Evolutionary conservation across 2,888 invertebrate genomes (phyloP).

Genomic region (Diloba caeruleocephala): DNA sequence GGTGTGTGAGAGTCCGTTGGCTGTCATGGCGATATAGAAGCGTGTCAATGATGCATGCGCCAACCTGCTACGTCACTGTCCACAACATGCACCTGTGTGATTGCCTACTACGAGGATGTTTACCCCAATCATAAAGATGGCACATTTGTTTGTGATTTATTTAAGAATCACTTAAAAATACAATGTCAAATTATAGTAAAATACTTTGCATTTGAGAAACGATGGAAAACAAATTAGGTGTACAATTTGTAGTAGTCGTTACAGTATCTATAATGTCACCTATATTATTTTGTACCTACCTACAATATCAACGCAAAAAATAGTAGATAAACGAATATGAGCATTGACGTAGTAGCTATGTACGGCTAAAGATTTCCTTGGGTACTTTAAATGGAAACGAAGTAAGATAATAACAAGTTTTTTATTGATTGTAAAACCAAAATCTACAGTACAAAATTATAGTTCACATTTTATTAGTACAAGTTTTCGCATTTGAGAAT

Average conservation of each 20-base stretch:
- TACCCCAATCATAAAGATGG: conserved; percentile 13
- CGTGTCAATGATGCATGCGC: conserved; percentile 72
- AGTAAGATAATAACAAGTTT: conserved; percentile 5
- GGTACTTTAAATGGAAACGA: conserved; percentile 8
- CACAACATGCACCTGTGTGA: conserved; percentile 70
- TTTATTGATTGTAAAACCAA: conserved; percentile 7
- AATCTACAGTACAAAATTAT: no score
- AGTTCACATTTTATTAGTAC: no score
- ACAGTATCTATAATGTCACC: no score
- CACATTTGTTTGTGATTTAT: background rate
- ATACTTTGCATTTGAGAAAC: no score
- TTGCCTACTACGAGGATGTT: conserved; percentile 66
- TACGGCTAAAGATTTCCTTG: conserved; percentile 3
- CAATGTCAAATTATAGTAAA: no score
- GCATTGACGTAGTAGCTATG: conserved; percentile 1
- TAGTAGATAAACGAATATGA: no score
- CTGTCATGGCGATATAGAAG: conserved; percentile 70
- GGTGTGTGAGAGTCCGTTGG: conserved; percentile 64
- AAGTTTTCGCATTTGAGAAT: no score
- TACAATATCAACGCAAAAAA: no score
- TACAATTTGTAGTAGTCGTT: no score
- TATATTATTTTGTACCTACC: no score
- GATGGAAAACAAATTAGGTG: no score
- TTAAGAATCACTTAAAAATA: conserved; percentile 1
- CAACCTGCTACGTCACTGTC: conserved; percentile 74